Evolutionary conservation across 2,888 invertebrate species (phyloP), one percentile per base, ranked within the genome.

Genomic region (Volucella zonaria): DNA sequence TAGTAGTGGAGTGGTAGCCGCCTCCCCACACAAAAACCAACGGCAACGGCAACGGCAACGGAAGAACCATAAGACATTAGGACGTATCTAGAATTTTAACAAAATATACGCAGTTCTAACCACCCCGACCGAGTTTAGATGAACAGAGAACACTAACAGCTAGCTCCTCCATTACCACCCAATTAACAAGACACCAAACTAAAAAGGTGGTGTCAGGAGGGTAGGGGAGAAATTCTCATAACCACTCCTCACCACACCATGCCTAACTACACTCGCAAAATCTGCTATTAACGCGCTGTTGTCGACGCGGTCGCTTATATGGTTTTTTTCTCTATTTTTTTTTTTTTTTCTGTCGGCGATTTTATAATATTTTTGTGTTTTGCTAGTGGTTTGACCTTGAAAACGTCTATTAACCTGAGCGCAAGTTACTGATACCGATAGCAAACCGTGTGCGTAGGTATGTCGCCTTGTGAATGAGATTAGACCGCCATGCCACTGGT

Each of bases 331-430:
- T n/a, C n/a, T n/a, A n/a, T n/a, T n/a, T 31, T 31, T 31, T 31
- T 31, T 31, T 3, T 31, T 31, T 31, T 3, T 6, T 6, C 31
- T 49, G 71, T 52, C 71, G 71, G 71, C 40, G 59, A 31, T 59
- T 71, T 59, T 47, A 42, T 56, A 43, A 9, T 70, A 42, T 52
- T 49, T 62, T 73, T 56, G 56, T 64, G 23, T 66, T 59, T 73
- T 61, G 58, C 52, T 70, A 76, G 81, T 81, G 56, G 59, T 45
- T 52, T 81, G 81, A 76, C 81, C 81, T 81, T 81, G 81, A 81
- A 81, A 76, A 47, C 81, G 81, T 81, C 45, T 81, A 81, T 81
- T 81, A 81, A 81, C 81, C 81, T 70, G 52, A 56, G 42, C 61
- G 61, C 67, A 52, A 61, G 38, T 31, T 59, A 31, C 66, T 75